Percentiles rank a stretch among this genome's conserved stretches.
phyloP scores from a whole-genome alignment of 2,888 invertebrate genomes.

The Ditylenchus weischeri region DNA sequence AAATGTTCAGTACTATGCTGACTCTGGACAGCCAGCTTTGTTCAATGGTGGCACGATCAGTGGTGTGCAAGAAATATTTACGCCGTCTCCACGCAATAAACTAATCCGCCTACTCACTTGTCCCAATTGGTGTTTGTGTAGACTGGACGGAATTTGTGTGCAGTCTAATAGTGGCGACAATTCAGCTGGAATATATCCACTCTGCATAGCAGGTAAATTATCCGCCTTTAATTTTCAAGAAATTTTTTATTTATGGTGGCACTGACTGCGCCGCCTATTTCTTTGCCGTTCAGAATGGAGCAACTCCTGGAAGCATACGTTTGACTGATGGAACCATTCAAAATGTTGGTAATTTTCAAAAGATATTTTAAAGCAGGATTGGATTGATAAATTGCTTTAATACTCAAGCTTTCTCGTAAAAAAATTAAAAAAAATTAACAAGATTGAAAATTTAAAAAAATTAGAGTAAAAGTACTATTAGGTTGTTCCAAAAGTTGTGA shows the following conservation, averaged over 20 bases:
- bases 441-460: too few species aligned
- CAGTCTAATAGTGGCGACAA: neutral
- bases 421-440: too few species aligned
- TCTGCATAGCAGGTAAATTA: neutral
- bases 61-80: neutral
- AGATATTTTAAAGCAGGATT: too few species aligned
- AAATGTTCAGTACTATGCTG: neutral
- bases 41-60: neutral
- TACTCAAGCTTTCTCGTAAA: too few species aligned
- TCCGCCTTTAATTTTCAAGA: neutral
- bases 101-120: neutral
- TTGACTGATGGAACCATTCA: neutral
- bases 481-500: too few species aligned
- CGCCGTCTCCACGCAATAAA: neutral
- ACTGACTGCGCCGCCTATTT: neutral
- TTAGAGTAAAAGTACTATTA: too few species aligned
- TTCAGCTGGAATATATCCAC: neutral
- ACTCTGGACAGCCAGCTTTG: neutral
- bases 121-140: constrained; percentile 5
- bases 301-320: neutral
- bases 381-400: too few species aligned
- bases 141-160: constrained; percentile 4
- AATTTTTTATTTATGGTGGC: neutral
- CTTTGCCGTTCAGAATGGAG: neutral
- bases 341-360: too few species aligned